phyloP scores from a whole-genome alignment of 2,113 vertebrate genomes.

The Chloropsis hardwickii region DNA sequence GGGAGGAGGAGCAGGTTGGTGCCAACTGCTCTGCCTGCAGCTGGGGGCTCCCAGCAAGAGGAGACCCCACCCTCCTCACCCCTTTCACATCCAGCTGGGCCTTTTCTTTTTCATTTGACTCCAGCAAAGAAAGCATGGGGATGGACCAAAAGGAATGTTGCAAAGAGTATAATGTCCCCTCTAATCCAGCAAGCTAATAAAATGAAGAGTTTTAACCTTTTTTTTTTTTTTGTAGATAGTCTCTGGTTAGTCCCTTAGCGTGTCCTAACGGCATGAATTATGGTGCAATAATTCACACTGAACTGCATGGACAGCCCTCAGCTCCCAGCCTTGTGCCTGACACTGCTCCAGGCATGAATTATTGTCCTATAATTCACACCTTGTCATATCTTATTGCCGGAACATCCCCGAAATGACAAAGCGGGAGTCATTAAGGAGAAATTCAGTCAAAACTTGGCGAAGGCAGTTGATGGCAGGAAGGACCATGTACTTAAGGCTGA shows the following conservation, averaged over 20 bases:
- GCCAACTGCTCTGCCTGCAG: not conserved
- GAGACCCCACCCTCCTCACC: fast-evolving
- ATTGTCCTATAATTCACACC: slow-evolving; percentile 70
- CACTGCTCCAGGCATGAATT: slow-evolving; percentile 42
- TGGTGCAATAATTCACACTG: slow-evolving; percentile 30
- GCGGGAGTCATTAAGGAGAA: slow-evolving; percentile 74
- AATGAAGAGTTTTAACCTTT: not conserved
- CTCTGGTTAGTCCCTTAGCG: not conserved
- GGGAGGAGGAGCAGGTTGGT: not conserved
- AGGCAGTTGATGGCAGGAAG: slow-evolving; percentile 60
- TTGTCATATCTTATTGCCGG: slow-evolving; percentile 73
- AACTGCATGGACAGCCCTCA: not conserved
- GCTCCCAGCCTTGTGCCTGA: slow-evolving; percentile 39
- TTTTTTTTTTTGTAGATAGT: not conserved
- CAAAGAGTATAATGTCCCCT: not conserved
- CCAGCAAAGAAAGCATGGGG: not conserved
- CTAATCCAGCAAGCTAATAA: not conserved
- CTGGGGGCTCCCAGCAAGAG: not conserved
- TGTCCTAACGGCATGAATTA: not conserved
- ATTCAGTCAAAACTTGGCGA: slow-evolving; percentile 72
- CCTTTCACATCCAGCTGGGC: not conserved
- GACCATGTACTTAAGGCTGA: not conserved
- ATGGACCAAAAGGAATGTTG: not conserved
- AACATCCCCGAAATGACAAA: slow-evolving; percentile 74
- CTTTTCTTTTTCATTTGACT: not conserved